Base-by-base conservation (phyloP, 2,888 invertebrate genomes). In the Slavum lentiscoides region DNA sequence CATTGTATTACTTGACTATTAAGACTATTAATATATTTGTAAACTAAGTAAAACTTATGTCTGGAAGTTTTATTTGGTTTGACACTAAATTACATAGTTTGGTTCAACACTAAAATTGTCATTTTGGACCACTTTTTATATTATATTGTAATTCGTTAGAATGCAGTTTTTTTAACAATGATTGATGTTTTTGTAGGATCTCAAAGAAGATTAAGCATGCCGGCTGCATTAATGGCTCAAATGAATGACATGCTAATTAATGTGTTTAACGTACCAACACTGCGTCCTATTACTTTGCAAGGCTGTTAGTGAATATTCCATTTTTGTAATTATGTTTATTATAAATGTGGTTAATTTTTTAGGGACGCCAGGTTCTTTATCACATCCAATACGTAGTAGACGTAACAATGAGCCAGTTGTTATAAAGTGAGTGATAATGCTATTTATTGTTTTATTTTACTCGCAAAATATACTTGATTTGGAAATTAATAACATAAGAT, bases 221-320 rank as follows among this genome's bases (percentile, higher is more conserved):
- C 39, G 5, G 43, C 80, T 55, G 19, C 23, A n/a, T 11, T 64
- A 5, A 72, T 80, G 72, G 43, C 13, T 23, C 53, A n/a, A 39
- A 66, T 72, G 72, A 80, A 8, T 55, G 64, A 39, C 30, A 23
- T 72, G 43, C 15, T 80, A 21, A 23, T 80, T 39, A 58, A 66
- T 64, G 39, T 70, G 2, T 43, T 80, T 23, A 80, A 80, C n/a
- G 30, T 72, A 64, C 64, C 80, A 64, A 13, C 64, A 64, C 15
- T 70, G 15, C 9, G 23, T 64, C 2, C 23, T 62, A 15, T 7
- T 13, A 4, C 69, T 39, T 9, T 64, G 58, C 72, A 66, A 58
- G 37, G 72, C 23, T 64, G 80, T 80, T 7, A 72, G 37, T 53
- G 30, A 67, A 61, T n/a, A 66, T 59, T 49, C 11, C 19, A 74